Evolutionary conservation across 2,113 vertebrate genomes (phyloP).

Genomic region (zebrafish (Danio rerio)): DNA sequence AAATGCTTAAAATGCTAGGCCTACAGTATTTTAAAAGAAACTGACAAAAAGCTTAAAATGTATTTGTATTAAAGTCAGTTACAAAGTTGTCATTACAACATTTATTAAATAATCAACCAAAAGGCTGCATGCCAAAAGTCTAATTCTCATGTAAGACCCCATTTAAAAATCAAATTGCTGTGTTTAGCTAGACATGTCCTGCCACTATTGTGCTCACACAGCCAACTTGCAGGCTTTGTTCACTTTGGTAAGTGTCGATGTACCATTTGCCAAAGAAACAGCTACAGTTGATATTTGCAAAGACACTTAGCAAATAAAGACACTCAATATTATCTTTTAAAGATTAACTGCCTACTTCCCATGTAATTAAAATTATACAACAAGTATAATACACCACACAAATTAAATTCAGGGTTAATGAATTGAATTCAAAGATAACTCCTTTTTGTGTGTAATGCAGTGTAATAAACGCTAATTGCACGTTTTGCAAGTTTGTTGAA

Average conservation of each 20-base stretch:
- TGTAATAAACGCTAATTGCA: conserved; percentile 9
- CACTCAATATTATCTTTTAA: conserved; percentile 40
- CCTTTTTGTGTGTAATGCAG: neutral
- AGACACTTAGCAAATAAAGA: neutral
- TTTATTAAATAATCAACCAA: neutral
- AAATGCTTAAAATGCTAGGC: neutral
- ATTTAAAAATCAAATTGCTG: neutral
- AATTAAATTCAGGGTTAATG: neutral
- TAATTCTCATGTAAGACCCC: neutral
- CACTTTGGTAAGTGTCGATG: conserved; percentile 6
- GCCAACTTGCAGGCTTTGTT: conserved; percentile 16
- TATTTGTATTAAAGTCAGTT: neutral
- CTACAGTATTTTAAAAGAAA: neutral
- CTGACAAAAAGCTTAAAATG: neutral
- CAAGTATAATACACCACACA: conserved; percentile 59
- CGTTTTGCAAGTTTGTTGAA: neutral
- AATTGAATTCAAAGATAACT: neutral
- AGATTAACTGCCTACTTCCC: neutral
- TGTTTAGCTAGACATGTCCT: conserved; percentile 64
- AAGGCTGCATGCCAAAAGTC: neutral
- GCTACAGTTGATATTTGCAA: conserved; percentile 2
- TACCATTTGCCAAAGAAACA: neutral
- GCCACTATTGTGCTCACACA: conserved; percentile 4
- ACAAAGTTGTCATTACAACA: neutral
- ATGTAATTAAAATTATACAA: conserved; percentile 73